Percentiles rank a stretch among this genome's conserved stretches.
Evolutionary conservation across 2,797 vertebrate species (phyloP).

Genomic region (Vireo griseus): DNA sequence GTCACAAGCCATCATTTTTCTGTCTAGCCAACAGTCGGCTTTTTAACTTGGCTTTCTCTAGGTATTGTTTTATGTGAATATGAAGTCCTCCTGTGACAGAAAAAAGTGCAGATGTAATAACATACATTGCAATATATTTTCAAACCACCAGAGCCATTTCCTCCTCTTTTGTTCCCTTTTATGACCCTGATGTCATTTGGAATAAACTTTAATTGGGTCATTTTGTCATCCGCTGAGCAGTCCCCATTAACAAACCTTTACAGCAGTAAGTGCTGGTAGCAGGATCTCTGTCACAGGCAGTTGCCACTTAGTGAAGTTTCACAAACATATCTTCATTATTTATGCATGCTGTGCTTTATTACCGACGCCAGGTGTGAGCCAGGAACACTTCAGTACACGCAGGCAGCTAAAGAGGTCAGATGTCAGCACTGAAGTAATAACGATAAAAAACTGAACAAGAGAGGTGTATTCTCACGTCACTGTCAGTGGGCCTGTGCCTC

Average conservation of each 20-base stretch:
- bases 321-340: slow-evolving; percentile 76
- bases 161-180: slow-evolving; percentile 57
- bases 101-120: not conserved
- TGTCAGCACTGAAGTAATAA: slow-evolving; percentile 52
- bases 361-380: slow-evolving; percentile 70
- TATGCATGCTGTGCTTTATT: slow-evolving; percentile 75
- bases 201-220: slow-evolving; percentile 58
- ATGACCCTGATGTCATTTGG: slow-evolving; percentile 40
- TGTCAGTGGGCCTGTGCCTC: not conserved
- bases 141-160: slow-evolving; percentile 16
- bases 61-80: not conserved
- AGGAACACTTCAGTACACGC: slow-evolving; percentile 54
- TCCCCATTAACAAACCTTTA: slow-evolving; percentile 44
- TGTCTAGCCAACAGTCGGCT: not conserved
- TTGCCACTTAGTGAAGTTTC: slow-evolving; percentile 78
- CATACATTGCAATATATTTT: not conserved
- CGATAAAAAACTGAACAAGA: slow-evolving; percentile 41
- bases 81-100: not conserved
- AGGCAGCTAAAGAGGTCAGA: slow-evolving; percentile 61
- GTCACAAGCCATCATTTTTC: not conserved
- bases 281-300: slow-evolving; percentile 72
- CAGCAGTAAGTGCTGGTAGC: slow-evolving; percentile 10
- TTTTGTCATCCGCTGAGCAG: slow-evolving; percentile 43
- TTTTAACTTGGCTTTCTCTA: not conserved
- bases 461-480: slow-evolving; percentile 49